Base-by-base conservation (phyloP, 2,113 vertebrate species). In the Phocoena sinus region DNA sequence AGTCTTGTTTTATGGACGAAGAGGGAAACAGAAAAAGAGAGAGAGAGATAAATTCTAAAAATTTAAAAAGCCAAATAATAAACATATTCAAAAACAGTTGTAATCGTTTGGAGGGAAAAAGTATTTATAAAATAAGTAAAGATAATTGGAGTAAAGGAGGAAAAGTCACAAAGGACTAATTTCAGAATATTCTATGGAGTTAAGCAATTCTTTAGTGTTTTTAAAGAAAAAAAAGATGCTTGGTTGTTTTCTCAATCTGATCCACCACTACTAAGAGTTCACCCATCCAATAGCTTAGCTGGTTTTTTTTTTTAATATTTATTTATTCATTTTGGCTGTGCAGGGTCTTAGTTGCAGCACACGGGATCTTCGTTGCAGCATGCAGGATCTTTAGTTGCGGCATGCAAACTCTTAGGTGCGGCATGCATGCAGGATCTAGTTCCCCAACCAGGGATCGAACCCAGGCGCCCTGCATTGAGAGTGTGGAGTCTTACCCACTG, bases 121-220 rank as follows among this genome's bases (percentile, higher is more conserved):
- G 1, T 92, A 95, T 73, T 83, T 80, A 85, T 28, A 73, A 93
- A 95, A 63, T 80, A 91, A 82, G 28, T 73, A 93, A 13, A 81
- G 41, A 82, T 74, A 3, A 62, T 33, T 76, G 41, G 1, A 77
- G 17, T 67, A 89, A 82, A 71, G 5, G 14, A 28, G 25, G 4
- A 73, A 80, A 93, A 50, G 23, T 63, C 47, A 89, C 3, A 36
- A 94, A 76, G 18, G 31, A 41, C 56, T 79, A 15, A 31, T n/a
- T 93, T 93, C 31, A 82, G 71, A 38, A 82, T 10, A 76, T 53
- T 76, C 62, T 89, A 91, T 31, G 10, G 0, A 93, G 2, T 74
- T 56, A 80, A 76, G 17, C 4, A 67, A 8, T 60, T 84, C 14
- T 91, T 91, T 50, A 20, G 3, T 58, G 60, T 58, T 96, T 67